These are phyloP conservation scores for Sander lucioperca DNA, from an alignment of 2,113 vertebrate species.

Conservation along the genomic window DNA sequence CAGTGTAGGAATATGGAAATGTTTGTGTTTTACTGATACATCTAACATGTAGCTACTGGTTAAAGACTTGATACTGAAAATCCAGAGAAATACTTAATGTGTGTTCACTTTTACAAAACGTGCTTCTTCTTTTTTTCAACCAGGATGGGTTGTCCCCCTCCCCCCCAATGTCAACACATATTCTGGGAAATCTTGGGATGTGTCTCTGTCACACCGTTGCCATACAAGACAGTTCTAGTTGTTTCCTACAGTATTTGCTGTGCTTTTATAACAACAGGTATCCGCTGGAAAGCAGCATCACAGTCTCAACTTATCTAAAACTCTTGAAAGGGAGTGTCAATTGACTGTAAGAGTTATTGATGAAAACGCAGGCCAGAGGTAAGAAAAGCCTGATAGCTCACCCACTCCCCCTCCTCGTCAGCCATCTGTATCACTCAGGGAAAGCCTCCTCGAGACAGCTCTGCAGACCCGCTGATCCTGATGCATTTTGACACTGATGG, in stretches of 20 bases:
- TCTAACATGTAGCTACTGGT: background rate
- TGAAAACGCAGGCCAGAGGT: slow-evolving; percentile 48
- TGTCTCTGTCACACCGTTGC: slow-evolving; percentile 12
- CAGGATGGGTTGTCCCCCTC: background rate
- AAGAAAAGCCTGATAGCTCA: slow-evolving; percentile 21
- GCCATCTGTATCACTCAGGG: slow-evolving; percentile 69
- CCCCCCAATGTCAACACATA: slow-evolving; percentile 4
- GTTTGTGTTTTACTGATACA: background rate
- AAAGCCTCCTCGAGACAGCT: slow-evolving; percentile 58
- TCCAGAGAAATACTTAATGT: background rate
- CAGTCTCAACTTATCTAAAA: background rate
- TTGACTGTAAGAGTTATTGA: slow-evolving; percentile 40
- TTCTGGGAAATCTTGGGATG: slow-evolving; percentile 24
- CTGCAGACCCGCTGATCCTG: slow-evolving; percentile 73
- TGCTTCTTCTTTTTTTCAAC: background rate
- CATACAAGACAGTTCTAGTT: background rate
- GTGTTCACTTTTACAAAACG: background rate
- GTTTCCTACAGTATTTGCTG: background rate
- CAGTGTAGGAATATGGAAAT: too few relatives aligned
- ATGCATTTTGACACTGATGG: slow-evolving; percentile 83
- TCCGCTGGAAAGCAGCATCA: slow-evolving; percentile 3
- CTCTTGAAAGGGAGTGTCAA: slow-evolving; percentile 26
- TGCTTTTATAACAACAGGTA: background rate
- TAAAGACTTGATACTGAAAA: background rate
- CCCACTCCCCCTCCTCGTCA: slow-evolving; percentile 7